Base-by-base conservation (phyloP, 2,113 vertebrate species). In the Chlamydotis undulata region DNA sequence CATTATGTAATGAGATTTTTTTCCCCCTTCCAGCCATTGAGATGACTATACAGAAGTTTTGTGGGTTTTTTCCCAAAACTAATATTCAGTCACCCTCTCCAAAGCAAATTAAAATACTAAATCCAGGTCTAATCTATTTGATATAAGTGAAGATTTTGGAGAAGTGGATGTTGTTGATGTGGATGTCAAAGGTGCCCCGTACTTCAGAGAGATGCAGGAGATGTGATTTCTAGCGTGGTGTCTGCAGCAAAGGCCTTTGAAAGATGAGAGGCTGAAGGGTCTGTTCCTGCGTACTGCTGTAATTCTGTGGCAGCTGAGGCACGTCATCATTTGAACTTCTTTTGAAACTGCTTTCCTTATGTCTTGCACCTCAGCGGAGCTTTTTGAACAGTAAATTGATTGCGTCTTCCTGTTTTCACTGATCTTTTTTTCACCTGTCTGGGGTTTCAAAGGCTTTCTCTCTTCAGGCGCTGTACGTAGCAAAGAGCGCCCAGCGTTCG, bases 391-490 rank as follows among this genome's bases (percentile, higher is more conserved):
- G 84, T 11, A 31, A 12, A 3, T 13, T 26, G 37, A 39, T 22
- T 45, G 45, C 5, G 0, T 35, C 9, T 59, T 56, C 6, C 55
- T 39, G 0, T 75, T 68, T 9, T 45, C 16, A 2, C n/a, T 2
- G 16, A 18, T 31, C 67, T 19, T 22, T 41, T 41, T 25, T 59
- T 37, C 24, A 6, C 28, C 52, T 5, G 3, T 14, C 17, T 6
- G 9, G 29, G n/a, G 6, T 50, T 43, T 25, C 41, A 5, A 2
- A 43, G 50, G 24, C 41, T 45, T 13, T 53, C 14, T 75, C 29
- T 49, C 23, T 39, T 6, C 5, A 1, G 39, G 47, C 37, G 0
- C 3, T 1, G 52, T 4, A 2, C 5, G 0, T 11, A 35, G 82
- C 33, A 10, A 1, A 69, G 59, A 18, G 4, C 19, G 0, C 0